Evolutionary conservation across 2,797 vertebrate genomes (phyloP).

Genomic region (Myotis daubentonii): DNA sequence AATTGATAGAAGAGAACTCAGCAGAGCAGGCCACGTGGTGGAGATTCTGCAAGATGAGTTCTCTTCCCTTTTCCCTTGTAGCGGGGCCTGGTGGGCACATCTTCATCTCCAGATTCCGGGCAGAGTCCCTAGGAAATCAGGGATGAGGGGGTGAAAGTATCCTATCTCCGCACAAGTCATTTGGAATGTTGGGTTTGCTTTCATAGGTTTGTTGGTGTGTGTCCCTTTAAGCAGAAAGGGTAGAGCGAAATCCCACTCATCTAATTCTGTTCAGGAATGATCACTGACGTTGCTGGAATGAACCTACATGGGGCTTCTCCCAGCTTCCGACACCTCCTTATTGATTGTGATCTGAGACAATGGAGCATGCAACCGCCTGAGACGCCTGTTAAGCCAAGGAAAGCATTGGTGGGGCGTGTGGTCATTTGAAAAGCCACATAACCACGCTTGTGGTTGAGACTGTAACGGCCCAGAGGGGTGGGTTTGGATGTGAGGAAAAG

Average conservation of each 20-base stretch:
- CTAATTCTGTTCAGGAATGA: slow-evolving; percentile 11
- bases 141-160: neutral
- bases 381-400: slow-evolving; percentile 3
- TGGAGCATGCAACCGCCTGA: neutral
- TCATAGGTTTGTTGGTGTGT: neutral
- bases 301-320: slow-evolving; percentile 34
- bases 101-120: neutral
- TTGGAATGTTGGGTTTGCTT: neutral
- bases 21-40: neutral
- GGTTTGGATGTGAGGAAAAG: neutral
- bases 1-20: neutral
- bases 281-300: neutral
- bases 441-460: slow-evolving; percentile 23
- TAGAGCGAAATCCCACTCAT: slow-evolving; percentile 25
- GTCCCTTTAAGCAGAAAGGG: slow-evolving; percentile 38
- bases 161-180: neutral
- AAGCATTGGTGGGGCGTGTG: neutral
- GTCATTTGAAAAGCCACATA: slow-evolving; percentile 50
- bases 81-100: neutral
- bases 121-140: neutral
- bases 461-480: neutral
- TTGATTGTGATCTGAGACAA: neutral
- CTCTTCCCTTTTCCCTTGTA: neutral
- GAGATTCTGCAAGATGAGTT: neutral
- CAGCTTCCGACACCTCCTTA: slow-evolving; percentile 12